phyloP scores from a whole-genome alignment of 1,140 invertebrate species.

The Aphidius ervi region DNA sequence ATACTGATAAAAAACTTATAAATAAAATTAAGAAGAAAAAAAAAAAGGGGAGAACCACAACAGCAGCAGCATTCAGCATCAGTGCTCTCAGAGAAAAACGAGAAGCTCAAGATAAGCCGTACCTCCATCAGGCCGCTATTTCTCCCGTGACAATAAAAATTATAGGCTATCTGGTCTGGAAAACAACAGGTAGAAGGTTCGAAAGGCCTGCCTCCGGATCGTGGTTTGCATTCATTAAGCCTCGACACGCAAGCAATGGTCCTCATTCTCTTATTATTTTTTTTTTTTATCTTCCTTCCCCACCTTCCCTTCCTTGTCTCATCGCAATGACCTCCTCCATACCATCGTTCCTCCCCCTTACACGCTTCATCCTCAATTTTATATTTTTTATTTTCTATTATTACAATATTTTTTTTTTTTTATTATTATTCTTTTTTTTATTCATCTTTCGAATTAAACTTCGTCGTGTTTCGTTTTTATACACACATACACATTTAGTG shows the following conservation, averaged over 20 bases:
- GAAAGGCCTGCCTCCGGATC: conserved; percentile 51
- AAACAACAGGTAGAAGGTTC: conserved; percentile 58
- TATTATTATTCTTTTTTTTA: background rate
- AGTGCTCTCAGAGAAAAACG: conserved; percentile 32
- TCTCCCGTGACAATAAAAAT: conserved; percentile 64
- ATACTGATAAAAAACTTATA: no score
- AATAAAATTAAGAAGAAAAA: background rate
- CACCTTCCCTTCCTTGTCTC: conserved; percentile 24
- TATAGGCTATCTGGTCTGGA: conserved; percentile 62
- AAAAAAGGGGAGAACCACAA: conserved; percentile 29
- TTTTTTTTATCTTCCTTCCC: conserved; percentile 11
- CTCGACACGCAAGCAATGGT: conserved; percentile 56
- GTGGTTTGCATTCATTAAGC: conserved; percentile 63
- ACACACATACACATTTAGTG: conserved; percentile 1
- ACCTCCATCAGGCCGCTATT: conserved; percentile 54
- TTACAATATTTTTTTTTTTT: background rate
- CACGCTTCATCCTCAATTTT: background rate
- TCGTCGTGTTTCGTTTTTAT: background rate
- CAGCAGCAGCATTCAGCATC: no score
- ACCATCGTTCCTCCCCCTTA: background rate
- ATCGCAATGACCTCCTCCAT: background rate
- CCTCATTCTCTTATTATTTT: conserved; percentile 9
- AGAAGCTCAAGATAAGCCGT: conserved; percentile 50
- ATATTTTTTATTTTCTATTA: conserved; percentile 4
- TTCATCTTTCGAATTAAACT: background rate